Evolutionary conservation across 2,888 invertebrate species (phyloP), one percentile per base, ranked within the genome.

Genomic region (Gymnocheta viridis): DNA sequence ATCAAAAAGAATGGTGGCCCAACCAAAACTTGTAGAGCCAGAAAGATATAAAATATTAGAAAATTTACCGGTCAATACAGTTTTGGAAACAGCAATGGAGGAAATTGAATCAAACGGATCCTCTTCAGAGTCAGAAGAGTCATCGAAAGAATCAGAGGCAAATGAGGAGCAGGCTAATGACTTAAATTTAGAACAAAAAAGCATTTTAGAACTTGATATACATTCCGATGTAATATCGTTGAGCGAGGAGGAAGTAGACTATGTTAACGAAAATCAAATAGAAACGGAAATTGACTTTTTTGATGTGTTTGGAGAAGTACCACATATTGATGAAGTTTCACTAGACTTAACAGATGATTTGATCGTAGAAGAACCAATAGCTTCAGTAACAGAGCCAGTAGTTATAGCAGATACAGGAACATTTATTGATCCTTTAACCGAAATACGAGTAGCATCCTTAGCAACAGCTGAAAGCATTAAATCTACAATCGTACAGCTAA

Each of bases 381-480:
- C 0, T 17, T n/a, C 35, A 19, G 10, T 22, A 9, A 38, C 14
- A 47, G 44, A 44, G 0, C 6, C 9, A 10, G n/a, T 4, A 44
- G 10, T 6, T 41, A 0, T 2, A 0, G 4, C 0, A 29, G 80
- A 80, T 38, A 2, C 19, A 0, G 86, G 86, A 4, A 64, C 35
- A 67, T 86, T 85, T 78, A 67, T 86, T 9, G 62, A 86, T 51
- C 84, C 86, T 10, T 22, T 86, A 66, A 85, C 82, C 0, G 82
- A 81, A 3, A 12, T 35, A 32, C n/a, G 10, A 4, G 17, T 41
- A 24, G 3, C 17, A 41, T 27, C 38, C 2, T 24, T 77, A 19
- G 5, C 32, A 19, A 1, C 19, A 7, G 3, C 5, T 27, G 2
- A 22, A 19, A 51, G n/a, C 5, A 27, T 4, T 47, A 66, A 73